Base-by-base conservation (phyloP, 2,888 invertebrate genomes). In the Hofmannophila pseudospretella region DNA sequence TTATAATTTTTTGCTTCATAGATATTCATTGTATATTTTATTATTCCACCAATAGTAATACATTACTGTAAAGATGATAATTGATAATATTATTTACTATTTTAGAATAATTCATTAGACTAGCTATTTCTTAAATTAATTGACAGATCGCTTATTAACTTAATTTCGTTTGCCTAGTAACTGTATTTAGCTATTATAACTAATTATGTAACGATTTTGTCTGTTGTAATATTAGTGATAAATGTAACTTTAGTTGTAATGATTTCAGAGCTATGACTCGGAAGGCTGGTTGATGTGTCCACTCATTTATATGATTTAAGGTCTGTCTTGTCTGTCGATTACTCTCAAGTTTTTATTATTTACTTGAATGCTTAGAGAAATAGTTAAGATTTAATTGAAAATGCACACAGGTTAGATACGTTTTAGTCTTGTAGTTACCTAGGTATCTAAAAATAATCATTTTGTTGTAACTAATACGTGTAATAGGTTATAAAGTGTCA, bases 241-340 rank as follows among this genome's bases (percentile, higher is more conserved):
- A 63, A 44, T 50, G 40, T 52, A 50, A 59, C 50, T 64, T 67
- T 73, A 71, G 61, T 68, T 42, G 12, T 72, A 69, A 62, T 64
- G 37, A 56, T 58, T 63, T 61, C 54, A 58, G 73, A 72, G 75
- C 61, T 63, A 59, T 60, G 67, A 58, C 70, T 73, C 74, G 44
- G 49, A 67, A 74, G 69, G 84, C 84, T 85, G 85, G 82, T 85
- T 81, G 70, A 76, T 61, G 85, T 71, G 82, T 80, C 85, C 82
- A 84, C 74, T 79, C 60, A 54, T 61, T 65, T 64, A 55, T 58
- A 65, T 64, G 53, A 49, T 67, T 67, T 68, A 64, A 64, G 51
- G 42, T 60, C 58, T 51, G 44, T 37, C 50, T 48, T 33, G 41
- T 33, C 31, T 32, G 27, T 33, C 28, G 20, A 26, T 23, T 36